Evolutionary conservation across 1,140 invertebrate species (phyloP).

Genomic region (Diplogasteroides magnus): DNA sequence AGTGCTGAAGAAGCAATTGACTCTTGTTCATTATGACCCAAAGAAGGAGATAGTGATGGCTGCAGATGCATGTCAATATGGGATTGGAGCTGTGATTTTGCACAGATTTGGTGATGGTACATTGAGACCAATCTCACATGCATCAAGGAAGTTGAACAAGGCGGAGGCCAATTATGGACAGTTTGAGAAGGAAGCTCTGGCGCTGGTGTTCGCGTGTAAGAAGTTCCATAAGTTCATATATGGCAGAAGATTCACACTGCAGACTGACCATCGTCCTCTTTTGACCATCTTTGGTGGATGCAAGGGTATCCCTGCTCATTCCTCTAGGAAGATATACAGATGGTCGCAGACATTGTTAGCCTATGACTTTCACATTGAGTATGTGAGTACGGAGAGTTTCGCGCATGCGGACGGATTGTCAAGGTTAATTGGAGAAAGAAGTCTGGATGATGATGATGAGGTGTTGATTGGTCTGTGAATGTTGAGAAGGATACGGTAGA

Average conservation of each 20-base stretch:
- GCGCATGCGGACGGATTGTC: conserved; percentile 44
- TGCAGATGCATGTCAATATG: conserved; percentile 41
- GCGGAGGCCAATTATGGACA: conserved; percentile 59
- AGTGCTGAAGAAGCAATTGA: conserved; percentile 25
- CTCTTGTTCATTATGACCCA: conserved; percentile 41
- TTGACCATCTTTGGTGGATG: conserved; percentile 56
- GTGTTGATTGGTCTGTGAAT: conserved; percentile 16
- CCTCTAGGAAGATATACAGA: conserved; percentile 35
- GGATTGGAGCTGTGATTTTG: conserved; percentile 39
- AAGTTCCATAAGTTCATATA: conserved; percentile 61
- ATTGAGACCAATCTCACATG: conserved; percentile 40
- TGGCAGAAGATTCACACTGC: conserved; percentile 58
- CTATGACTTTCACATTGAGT: conserved; percentile 44
- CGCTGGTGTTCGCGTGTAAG: conserved; percentile 60
- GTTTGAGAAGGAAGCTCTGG: conserved; percentile 62
- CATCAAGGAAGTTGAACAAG: conserved; percentile 56
- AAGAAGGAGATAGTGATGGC: conserved; percentile 33
- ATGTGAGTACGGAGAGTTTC: conserved; percentile 28
- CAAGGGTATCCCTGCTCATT: conserved; percentile 46
- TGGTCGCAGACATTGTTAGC: conserved; percentile 31
- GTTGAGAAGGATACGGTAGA: conserved; percentile 1
- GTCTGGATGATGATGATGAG: conserved; percentile 24
- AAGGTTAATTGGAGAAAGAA: conserved; percentile 31
- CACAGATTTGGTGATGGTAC: conserved; percentile 38
- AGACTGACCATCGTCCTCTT: conserved; percentile 61